Conservation (phyloP, 2,888 invertebrate species). For the Eledone cirrhosa region DNA sequence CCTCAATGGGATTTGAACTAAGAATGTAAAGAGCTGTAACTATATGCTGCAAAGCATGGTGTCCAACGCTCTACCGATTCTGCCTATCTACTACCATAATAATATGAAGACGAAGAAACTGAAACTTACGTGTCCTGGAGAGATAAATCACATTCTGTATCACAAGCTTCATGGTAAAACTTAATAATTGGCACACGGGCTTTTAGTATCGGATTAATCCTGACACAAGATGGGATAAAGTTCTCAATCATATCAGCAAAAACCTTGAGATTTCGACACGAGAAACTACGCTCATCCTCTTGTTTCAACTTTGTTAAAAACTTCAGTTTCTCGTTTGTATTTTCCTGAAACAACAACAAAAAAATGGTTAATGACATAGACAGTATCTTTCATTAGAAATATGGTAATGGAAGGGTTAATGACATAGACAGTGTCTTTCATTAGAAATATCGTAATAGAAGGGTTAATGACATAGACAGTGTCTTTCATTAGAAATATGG, state of each 20-base stretch:
- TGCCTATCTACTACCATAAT: too few relatives aligned
- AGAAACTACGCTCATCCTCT: slow-evolving; percentile 72
- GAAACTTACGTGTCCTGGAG: slow-evolving; percentile 80
- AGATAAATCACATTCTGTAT: slow-evolving; percentile 85
- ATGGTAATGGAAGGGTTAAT: too few relatives aligned
- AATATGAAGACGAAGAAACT: background rate
- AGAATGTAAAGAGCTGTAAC: too few relatives aligned
- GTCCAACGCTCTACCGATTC: too few relatives aligned
- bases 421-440: too few relatives aligned
- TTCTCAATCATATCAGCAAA: slow-evolving; percentile 78
- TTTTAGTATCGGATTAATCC: slow-evolving; percentile 75
- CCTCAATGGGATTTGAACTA: too few relatives aligned
- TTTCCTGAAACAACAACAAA: slow-evolving; percentile 6
- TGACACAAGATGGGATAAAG: slow-evolving; percentile 77
- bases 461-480: too few relatives aligned
- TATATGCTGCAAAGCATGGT: too few relatives aligned
- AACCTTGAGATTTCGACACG: slow-evolving; percentile 78
- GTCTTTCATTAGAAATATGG: too few relatives aligned
- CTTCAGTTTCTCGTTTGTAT: slow-evolving; percentile 63
- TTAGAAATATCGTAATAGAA: too few relatives aligned
- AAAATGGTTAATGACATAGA: too few relatives aligned
- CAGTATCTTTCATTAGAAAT: too few relatives aligned
- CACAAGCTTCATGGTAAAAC: slow-evolving; percentile 79
- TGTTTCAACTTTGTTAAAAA: slow-evolving; percentile 75
- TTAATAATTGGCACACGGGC: slow-evolving; percentile 92